phyloP scores from a whole-genome alignment of 2,113 vertebrate genomes.

The Butorides virescens region DNA sequence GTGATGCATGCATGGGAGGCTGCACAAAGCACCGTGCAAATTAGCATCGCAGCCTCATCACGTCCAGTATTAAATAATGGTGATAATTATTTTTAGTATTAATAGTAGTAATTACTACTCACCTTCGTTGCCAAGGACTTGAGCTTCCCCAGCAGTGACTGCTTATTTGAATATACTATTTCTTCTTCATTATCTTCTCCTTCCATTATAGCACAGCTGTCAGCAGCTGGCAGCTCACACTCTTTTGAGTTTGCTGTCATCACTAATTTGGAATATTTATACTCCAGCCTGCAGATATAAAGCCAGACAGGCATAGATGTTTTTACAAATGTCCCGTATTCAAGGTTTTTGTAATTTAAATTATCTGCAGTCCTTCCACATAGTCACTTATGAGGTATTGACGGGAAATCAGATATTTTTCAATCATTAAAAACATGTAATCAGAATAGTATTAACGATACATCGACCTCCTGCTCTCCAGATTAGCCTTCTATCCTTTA shows the following conservation, averaged over 20 bases:
- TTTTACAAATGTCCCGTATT: neutral
- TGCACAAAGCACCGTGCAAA: neutral
- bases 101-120: constrained; percentile 53
- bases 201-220: constrained; percentile 99
- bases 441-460: neutral
- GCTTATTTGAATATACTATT: constrained; percentile 91
- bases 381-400: neutral
- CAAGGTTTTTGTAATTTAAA: neutral
- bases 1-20: neutral
- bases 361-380: neutral
- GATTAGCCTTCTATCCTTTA: neutral
- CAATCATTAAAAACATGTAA: neutral
- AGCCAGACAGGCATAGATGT: neutral
- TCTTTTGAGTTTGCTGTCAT: constrained; percentile 94
- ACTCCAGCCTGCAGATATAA: constrained; percentile 85
- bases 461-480: neutral
- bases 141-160: constrained; percentile 90
- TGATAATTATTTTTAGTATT: constrained; percentile 16
- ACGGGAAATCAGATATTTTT: neutral
- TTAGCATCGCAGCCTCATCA: neutral
- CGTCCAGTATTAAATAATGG: neutral
- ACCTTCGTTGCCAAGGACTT: constrained; percentile 95
- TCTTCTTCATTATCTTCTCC: constrained; percentile 96
- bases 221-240: constrained; percentile 91
- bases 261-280: constrained; percentile 96